Percentiles rank a stretch among this genome's conserved stretches.
phyloP scores from a whole-genome alignment of 2,113 vertebrate species.

The Lathamus discolor region DNA sequence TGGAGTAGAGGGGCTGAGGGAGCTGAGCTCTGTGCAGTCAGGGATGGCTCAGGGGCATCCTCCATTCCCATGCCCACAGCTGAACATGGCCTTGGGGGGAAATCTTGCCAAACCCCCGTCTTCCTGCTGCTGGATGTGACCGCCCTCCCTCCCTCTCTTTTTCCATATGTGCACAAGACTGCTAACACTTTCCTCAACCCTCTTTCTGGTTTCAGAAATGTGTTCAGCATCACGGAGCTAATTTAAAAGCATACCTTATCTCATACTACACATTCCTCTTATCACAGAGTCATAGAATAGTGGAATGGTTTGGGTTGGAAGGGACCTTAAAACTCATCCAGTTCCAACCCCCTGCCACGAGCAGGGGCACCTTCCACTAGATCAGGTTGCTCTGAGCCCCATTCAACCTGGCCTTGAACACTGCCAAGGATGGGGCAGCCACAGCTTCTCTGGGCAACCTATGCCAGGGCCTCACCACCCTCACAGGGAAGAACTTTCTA shows the following conservation, averaged over 20 bases:
- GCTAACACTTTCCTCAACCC: neutral
- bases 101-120: neutral
- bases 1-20: neutral
- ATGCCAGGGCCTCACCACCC: neutral
- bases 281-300: neutral
- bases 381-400: neutral
- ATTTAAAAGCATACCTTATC: neutral
- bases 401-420: neutral
- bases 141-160: neutral
- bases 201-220: neutral
- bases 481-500: neutral
- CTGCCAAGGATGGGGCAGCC: neutral
- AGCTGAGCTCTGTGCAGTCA: neutral
- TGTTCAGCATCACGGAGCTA: accelerated
- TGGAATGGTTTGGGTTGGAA: neutral
- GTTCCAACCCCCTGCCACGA: neutral
- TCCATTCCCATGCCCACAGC: neutral
- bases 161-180: accelerated
- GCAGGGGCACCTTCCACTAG: neutral
- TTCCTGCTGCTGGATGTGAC: neutral
- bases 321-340: neutral
- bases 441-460: neutral
- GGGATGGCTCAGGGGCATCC: neutral
- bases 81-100: accelerated
- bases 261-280: neutral